phyloP scores from a whole-genome alignment of 2,113 vertebrate species.

The Menura novaehollandiae region DNA sequence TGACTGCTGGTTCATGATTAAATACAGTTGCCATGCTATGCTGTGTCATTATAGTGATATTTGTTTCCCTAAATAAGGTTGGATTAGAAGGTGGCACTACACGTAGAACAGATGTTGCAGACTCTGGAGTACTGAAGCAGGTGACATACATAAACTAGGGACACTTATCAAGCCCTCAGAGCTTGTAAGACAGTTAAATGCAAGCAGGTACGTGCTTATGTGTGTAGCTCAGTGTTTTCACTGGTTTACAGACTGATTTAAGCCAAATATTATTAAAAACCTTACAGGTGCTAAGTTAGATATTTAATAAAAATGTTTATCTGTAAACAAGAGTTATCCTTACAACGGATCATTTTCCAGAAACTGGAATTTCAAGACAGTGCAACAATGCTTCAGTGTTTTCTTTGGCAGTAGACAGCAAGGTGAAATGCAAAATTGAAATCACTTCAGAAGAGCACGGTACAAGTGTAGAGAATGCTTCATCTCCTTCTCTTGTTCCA shows the following conservation, averaged over 20 bases:
- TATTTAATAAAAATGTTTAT: slow-evolving; percentile 55
- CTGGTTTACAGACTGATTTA: slow-evolving; percentile 45
- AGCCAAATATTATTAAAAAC: slow-evolving; percentile 48
- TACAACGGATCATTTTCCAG: slow-evolving; percentile 47
- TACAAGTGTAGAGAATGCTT: slow-evolving; percentile 87
- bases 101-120: slow-evolving; percentile 1
- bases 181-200: neutral
- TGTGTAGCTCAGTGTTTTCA: slow-evolving; percentile 12
- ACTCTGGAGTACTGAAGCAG: slow-evolving; percentile 14
- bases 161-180: neutral
- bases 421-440: slow-evolving; percentile 15
- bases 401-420: slow-evolving; percentile 76
- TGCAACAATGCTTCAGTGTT: slow-evolving; percentile 53
- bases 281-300: slow-evolving; percentile 21
- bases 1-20: neutral
- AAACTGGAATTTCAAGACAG: slow-evolving; percentile 62
- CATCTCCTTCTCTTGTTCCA: slow-evolving; percentile 88
- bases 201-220: slow-evolving; percentile 5
- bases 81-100: slow-evolving; percentile 30
- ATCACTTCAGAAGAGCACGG: slow-evolving; percentile 81
- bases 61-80: neutral
- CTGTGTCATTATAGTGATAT: neutral
- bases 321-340: slow-evolving; percentile 71
- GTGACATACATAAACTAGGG: neutral
- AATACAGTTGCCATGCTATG: slow-evolving; percentile 28